Conservation (phyloP, 2,797 vertebrate species). For the Gila robusta region DNA sequence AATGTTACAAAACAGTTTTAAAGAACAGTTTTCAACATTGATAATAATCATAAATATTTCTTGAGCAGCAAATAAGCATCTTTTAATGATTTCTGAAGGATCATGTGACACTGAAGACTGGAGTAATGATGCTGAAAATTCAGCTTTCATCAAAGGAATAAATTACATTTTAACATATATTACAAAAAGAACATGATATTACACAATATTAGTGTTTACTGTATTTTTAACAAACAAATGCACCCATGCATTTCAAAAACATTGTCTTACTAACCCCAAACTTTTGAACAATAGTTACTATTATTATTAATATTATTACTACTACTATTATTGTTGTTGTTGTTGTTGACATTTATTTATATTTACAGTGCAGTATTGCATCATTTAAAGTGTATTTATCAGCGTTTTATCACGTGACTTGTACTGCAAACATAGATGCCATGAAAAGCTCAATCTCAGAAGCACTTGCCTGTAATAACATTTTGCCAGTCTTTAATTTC, state of each 20-base stretch:
- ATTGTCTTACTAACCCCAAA: neutral
- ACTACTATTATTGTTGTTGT: too few species aligned
- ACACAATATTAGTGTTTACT: neutral
- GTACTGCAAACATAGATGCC: conserved; percentile 43
- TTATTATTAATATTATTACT: neutral
- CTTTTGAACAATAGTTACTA: neutral
- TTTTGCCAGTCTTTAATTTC: conserved; percentile 70
- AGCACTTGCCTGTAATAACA: conserved; percentile 71
- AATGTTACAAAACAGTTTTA: neutral
- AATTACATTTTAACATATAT: neutral
- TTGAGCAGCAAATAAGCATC: neutral
- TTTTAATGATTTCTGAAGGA: neutral
- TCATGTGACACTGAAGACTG: neutral
- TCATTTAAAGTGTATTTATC: neutral
- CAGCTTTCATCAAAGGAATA: neutral
- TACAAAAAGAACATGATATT: neutral
- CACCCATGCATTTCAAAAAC: neutral
- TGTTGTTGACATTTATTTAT: too few species aligned
- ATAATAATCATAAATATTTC: neutral
- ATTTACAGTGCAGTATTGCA: neutral
- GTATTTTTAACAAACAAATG: neutral
- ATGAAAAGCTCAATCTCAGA: conserved; percentile 66
- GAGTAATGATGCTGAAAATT: neutral
- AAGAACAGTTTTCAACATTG: neutral
- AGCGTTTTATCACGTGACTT: neutral